A percentile compares a stretch with the other conserved stretches of the same genome.
Evolutionary conservation across 2,797 vertebrate genomes (phyloP).

Genomic region (Arctocebus calabarensis): DNA sequence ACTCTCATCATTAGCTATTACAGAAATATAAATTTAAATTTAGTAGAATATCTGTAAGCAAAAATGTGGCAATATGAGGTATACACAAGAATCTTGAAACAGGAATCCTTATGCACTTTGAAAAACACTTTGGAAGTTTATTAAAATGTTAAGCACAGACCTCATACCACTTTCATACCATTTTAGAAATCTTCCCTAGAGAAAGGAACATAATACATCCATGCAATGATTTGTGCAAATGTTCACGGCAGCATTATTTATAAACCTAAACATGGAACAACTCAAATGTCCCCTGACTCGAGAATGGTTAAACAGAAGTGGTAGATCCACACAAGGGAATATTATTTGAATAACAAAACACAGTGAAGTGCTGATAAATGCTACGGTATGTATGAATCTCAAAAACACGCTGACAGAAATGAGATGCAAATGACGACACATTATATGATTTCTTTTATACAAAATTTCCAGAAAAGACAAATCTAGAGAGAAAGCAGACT

Average conservation of each 20-base stretch:
- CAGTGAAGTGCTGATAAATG: background rate
- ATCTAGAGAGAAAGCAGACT: background rate
- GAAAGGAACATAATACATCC: constrained; percentile 1
- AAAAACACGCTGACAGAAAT: background rate
- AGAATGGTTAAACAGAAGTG: background rate
- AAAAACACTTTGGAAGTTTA: constrained; percentile 30
- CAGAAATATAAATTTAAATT: constrained; percentile 14
- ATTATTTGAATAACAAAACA: background rate
- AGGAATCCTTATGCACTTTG: background rate
- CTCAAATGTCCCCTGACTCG: background rate
- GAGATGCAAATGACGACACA: background rate
- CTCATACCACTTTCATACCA: background rate
- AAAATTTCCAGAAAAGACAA: constrained; percentile 53
- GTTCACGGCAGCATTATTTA: background rate
- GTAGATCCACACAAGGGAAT: background rate
- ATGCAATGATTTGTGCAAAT: constrained; percentile 13
- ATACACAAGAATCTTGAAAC: background rate
- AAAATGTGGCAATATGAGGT: background rate
- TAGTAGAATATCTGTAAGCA: background rate
- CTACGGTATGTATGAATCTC: background rate
- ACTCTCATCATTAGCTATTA: background rate
- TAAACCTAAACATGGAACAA: constrained; percentile 11
- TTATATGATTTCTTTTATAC: background rate
- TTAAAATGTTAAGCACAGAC: constrained; percentile 3
- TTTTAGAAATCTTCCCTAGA: constrained; percentile 11